Percentiles rank a stretch among this genome's conserved stretches.
Conservation (phyloP, 2,113 vertebrate genomes). For the Nanorana parkeri region DNA sequence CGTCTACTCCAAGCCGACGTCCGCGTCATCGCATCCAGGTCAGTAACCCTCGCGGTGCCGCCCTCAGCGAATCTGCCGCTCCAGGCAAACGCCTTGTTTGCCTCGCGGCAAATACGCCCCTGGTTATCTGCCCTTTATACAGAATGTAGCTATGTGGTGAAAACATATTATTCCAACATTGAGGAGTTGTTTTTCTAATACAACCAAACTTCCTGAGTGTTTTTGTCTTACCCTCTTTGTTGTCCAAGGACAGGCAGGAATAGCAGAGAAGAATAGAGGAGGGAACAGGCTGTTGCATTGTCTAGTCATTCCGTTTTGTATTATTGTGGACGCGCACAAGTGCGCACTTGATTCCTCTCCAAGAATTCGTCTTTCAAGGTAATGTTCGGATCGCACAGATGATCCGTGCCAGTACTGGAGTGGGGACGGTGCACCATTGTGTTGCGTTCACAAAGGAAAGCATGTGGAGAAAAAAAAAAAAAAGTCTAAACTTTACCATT, state of each 20-base stretch:
- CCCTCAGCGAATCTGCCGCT: too few relatives aligned
- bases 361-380: neutral
- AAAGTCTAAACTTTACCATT: neutral
- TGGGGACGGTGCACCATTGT: neutral
- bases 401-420: neutral
- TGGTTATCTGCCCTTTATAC: too few relatives aligned
- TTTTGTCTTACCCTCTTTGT: neutral
- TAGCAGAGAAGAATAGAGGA: neutral
- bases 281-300: neutral
- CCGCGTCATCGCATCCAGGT: too few relatives aligned
- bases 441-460: neutral
- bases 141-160: too few relatives aligned
- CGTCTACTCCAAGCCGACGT: too few relatives aligned
- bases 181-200: neutral
- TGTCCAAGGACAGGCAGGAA: slow-evolving; percentile 2
- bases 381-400: neutral
- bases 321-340: neutral
- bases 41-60: too few relatives aligned
- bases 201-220: neutral
- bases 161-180: too few relatives aligned
- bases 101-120: too few relatives aligned
- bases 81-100: too few relatives aligned
- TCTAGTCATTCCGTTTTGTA: neutral
- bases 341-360: neutral
- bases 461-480: neutral